Conservation (phyloP, 2,888 invertebrate genomes). For the Oxystoma pomonae region DNA sequence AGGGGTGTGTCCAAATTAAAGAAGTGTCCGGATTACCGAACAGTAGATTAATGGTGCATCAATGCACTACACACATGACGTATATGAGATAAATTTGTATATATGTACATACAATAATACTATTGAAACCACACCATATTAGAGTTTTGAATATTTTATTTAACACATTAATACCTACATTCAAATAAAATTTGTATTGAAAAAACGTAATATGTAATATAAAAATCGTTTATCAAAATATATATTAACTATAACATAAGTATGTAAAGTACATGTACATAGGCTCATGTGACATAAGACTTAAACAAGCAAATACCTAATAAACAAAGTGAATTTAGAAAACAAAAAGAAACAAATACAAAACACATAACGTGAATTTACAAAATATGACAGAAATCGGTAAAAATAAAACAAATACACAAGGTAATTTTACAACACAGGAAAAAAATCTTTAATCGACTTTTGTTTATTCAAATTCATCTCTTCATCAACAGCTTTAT, state of each 20-base stretch:
- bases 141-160: not conserved
- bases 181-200: not conserved
- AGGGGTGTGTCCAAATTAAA: not conserved
- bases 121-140: slow-evolving; percentile 1
- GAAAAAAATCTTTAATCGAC: not conserved
- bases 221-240: not conserved
- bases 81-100: too few species aligned
- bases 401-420: slow-evolving; percentile 1
- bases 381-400: too few species aligned
- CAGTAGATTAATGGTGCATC: too few species aligned
- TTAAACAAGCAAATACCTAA: not conserved
- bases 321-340: too few species aligned
- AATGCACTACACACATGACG: too few species aligned
- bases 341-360: too few species aligned
- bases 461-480: not conserved
- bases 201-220: not conserved
- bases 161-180: not conserved
- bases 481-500: slow-evolving; percentile 1
- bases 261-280: slow-evolving; percentile 1
- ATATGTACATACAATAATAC: not conserved
- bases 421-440: not conserved
- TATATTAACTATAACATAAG: not conserved
- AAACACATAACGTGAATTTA: too few species aligned
- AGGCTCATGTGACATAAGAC: not conserved
- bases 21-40: slow-evolving; percentile 1